phyloP scores from a whole-genome alignment of 2,797 vertebrate species.

The Cuculus canorus region DNA sequence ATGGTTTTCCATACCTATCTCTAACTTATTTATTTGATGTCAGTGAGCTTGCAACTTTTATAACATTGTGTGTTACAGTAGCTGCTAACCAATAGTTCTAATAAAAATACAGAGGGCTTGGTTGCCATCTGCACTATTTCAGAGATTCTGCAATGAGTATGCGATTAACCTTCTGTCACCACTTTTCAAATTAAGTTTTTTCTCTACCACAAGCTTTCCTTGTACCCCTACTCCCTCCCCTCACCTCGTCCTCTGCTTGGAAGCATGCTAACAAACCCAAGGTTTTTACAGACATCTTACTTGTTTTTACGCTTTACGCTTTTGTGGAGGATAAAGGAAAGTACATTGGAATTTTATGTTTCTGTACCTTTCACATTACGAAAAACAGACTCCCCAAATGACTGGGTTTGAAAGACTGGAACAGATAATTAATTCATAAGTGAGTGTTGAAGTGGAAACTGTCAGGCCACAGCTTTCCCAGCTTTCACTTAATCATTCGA shows the following conservation, averaged over 20 bases:
- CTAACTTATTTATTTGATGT: neutral
- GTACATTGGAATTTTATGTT: neutral
- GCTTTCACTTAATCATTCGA: constrained; percentile 65
- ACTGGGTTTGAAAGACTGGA: constrained; percentile 24
- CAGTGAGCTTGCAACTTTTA: neutral
- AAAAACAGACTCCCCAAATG: constrained; percentile 38
- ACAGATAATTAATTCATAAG: constrained; percentile 65
- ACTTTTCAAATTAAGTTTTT: neutral
- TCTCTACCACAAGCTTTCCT: neutral
- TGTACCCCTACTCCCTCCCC: neutral
- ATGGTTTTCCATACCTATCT: neutral
- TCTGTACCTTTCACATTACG: constrained; percentile 24
- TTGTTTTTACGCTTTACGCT: constrained; percentile 1
- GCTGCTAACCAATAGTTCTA: constrained; percentile 11
- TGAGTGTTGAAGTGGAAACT: constrained; percentile 71
- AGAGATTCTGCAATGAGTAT: neutral
- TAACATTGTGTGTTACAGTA: neutral
- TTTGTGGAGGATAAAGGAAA: neutral
- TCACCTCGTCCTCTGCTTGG: neutral
- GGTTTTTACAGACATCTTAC: neutral
- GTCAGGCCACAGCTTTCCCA: constrained; percentile 63
- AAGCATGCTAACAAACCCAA: neutral
- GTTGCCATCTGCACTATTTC: constrained; percentile 10
- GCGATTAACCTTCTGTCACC: constrained; percentile 44
- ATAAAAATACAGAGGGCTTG: constrained; percentile 37